phyloP scores from a whole-genome alignment of 2,888 invertebrate species.

The Melanophora roralis region DNA sequence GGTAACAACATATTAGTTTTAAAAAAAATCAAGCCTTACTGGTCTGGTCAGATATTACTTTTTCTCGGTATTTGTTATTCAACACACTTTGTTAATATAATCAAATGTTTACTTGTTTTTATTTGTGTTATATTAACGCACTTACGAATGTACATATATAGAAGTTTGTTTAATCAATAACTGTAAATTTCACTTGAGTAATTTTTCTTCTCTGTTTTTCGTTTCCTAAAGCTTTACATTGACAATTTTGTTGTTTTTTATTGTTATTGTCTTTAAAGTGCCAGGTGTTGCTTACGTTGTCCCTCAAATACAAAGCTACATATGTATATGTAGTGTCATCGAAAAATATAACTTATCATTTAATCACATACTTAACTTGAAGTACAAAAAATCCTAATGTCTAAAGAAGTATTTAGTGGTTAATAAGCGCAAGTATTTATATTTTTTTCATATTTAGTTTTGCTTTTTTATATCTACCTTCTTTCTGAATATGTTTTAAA shows the following conservation, averaged over 20 bases:
- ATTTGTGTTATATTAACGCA: not conserved
- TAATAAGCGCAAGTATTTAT: too few relatives aligned
- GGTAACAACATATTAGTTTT: slow-evolving; percentile 65
- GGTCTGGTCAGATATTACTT: not conserved
- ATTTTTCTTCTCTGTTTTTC: not conserved
- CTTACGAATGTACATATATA: too few relatives aligned
- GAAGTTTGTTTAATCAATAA: slow-evolving; percentile 56
- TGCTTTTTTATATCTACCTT: too few relatives aligned
- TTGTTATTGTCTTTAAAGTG: not conserved
- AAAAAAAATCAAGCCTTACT: not conserved
- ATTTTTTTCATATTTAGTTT: too few relatives aligned
- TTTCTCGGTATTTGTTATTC: slow-evolving; percentile 21
- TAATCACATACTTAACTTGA: too few relatives aligned
- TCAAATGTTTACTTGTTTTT: not conserved
- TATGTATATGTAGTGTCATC: too few relatives aligned
- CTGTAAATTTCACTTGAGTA: not conserved
- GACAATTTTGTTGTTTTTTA: not conserved
- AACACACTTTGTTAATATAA: not conserved
- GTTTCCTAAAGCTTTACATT: not conserved
- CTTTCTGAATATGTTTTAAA: too few relatives aligned
- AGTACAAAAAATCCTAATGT: too few relatives aligned
- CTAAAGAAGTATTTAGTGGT: too few relatives aligned
- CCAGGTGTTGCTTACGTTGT: not conserved
- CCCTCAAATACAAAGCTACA: not conserved
- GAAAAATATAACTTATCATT: too few relatives aligned